A percentile compares a stretch with the other conserved stretches of the same genome.
Evolutionary conservation across 2,113 vertebrate genomes (phyloP).

Genomic region (Psilopogon haemacephalus): DNA sequence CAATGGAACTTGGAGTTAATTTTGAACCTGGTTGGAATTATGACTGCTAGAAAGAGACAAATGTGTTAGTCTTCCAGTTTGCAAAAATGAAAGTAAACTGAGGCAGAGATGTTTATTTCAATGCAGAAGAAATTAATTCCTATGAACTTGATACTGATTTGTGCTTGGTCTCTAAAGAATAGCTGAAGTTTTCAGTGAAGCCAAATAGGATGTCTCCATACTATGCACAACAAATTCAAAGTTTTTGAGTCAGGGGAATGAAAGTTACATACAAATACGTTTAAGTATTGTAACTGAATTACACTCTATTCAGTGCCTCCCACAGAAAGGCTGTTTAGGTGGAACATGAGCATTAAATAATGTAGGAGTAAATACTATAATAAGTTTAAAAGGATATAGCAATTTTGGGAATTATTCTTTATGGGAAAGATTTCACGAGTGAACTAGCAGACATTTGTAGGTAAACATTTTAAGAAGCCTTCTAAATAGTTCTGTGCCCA

Average conservation of each 20-base stretch:
- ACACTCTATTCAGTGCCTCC: neutral
- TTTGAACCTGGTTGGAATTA: neutral
- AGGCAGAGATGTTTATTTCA: neutral
- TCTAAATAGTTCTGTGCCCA: neutral
- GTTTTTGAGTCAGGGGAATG: neutral
- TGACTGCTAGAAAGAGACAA: neutral
- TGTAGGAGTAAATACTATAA: neutral
- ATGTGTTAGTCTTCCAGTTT: neutral
- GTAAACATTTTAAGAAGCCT: slow-evolving; percentile 22
- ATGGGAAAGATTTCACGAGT: neutral
- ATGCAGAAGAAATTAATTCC: neutral
- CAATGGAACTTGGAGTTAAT: neutral
- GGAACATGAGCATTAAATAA: neutral
- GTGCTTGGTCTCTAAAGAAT: neutral
- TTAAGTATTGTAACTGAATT: neutral
- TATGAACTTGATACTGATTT: neutral
- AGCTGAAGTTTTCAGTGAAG: neutral
- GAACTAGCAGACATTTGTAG: neutral
- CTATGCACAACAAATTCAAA: neutral
- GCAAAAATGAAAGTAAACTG: neutral
- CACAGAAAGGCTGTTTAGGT: slow-evolving; percentile 1
- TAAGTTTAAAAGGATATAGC: neutral
- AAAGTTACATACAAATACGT: neutral
- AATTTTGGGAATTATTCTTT: neutral
- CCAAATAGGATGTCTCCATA: neutral